Conservation (phyloP, 2,113 vertebrate species). For the Callionymus lyra region DNA sequence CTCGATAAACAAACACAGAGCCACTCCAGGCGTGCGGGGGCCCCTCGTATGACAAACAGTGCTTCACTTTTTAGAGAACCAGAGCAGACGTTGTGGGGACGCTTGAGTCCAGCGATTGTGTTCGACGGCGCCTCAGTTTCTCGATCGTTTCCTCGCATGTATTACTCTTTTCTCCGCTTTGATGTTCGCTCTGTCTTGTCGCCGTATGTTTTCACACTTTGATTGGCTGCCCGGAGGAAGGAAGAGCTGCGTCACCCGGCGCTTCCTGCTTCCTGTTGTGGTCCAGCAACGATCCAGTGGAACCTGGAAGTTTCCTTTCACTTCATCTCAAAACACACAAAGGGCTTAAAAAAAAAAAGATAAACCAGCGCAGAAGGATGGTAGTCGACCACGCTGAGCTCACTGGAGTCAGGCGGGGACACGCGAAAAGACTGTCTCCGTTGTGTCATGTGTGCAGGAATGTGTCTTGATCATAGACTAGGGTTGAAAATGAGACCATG, state of each 20-base stretch:
- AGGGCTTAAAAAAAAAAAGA: too few relatives aligned
- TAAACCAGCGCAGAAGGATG: too few relatives aligned
- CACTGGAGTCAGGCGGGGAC: too few relatives aligned
- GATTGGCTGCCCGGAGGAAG: slow-evolving; percentile 67
- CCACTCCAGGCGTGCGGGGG: slow-evolving; percentile 48
- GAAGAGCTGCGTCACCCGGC: slow-evolving; percentile 59
- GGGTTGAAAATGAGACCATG: slow-evolving; percentile 41
- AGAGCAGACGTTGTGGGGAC: slow-evolving; percentile 15
- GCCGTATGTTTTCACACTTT: slow-evolving; percentile 49
- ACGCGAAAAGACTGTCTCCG: background rate
- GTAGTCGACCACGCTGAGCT: too few relatives aligned
- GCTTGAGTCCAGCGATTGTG: slow-evolving; percentile 30
- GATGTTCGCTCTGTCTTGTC: slow-evolving; percentile 21
- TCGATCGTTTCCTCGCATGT: slow-evolving; percentile 8
- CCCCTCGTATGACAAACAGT: slow-evolving; percentile 60
- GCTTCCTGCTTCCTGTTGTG: slow-evolving; percentile 76
- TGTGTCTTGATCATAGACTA: slow-evolving; percentile 57
- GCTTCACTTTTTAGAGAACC: slow-evolving; percentile 31
- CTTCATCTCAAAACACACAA: too few relatives aligned
- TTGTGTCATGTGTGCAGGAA: slow-evolving; percentile 48
- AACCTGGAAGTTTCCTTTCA: slow-evolving; percentile 43
- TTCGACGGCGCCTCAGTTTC: slow-evolving; percentile 4
- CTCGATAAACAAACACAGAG: slow-evolving; percentile 68
- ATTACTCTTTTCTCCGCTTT: slow-evolving; percentile 28
- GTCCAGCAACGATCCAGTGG: slow-evolving; percentile 52